Percentiles rank a stretch among this genome's conserved stretches.
These are phyloP conservation scores for Lumbricus terrestris DNA, from an alignment of 2,888 invertebrate species.

Conservation along the genomic window DNA sequence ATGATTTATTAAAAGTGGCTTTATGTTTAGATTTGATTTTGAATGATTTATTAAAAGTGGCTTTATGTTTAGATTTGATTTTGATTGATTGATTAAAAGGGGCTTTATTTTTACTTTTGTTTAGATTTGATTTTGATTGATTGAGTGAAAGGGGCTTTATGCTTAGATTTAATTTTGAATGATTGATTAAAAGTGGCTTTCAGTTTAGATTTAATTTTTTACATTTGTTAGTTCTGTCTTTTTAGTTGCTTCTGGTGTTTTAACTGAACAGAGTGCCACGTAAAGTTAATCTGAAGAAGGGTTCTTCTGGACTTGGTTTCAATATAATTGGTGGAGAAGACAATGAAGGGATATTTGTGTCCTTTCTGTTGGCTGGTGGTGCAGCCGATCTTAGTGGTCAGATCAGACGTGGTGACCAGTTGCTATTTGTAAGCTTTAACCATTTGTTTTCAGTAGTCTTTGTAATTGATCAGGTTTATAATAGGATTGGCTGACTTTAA, in stretches of 20 bases:
- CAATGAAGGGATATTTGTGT: constrained; percentile 91
- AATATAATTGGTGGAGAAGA: constrained; percentile 99
- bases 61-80: no score
- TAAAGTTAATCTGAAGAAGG: constrained; percentile 84
- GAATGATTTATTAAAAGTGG: background rate
- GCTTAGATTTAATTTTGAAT: no score
- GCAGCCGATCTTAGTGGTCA: constrained; percentile 91
- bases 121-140: no score
- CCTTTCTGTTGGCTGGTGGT: constrained; percentile 95
- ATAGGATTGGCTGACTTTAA: background rate
- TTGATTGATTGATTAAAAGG: background rate
- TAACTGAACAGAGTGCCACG: constrained; percentile 69
- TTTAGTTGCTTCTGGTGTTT: background rate
- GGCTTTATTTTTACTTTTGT: no score
- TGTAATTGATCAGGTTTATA: background rate
- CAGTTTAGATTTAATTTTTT: background rate
- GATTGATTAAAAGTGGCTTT: no score
- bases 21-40: no score
- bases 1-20: no score
- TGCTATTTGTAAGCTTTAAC: constrained; percentile 67
- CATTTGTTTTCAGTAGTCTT: background rate
- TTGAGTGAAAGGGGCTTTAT: no score
- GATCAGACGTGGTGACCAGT: constrained; percentile 85
- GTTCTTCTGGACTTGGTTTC: constrained; percentile 88
- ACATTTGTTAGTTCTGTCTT: background rate